Evolutionary conservation across 2,797 vertebrate species (phyloP).

Genomic region (Poeciliopsis infans): DNA sequence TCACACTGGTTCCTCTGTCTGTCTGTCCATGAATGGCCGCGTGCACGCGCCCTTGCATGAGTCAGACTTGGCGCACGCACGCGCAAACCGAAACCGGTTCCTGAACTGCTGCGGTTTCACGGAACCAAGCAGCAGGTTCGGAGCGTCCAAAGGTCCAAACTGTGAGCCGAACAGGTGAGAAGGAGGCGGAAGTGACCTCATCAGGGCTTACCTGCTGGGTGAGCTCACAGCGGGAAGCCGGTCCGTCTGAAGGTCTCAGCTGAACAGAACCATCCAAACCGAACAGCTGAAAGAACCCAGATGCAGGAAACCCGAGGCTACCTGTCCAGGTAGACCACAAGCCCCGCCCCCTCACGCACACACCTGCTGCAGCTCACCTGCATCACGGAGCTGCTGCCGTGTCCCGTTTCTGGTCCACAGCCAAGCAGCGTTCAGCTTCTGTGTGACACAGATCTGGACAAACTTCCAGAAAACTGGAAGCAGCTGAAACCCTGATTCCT

Average conservation of each 20-base stretch:
- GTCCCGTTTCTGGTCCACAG: not conserved
- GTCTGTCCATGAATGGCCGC: not conserved
- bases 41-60: not conserved
- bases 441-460: not conserved
- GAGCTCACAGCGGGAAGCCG: constrained; percentile 12
- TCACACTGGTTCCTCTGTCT: not conserved
- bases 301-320: constrained; percentile 20
- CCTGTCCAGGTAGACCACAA: constrained; percentile 49
- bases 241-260: not conserved
- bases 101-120: not conserved
- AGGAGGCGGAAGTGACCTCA: not conserved
- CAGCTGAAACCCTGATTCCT: too few relatives aligned
- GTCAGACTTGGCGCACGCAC: not conserved
- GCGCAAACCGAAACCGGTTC: constrained; percentile 41
- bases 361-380: constrained; percentile 28
- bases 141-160: accelerated
- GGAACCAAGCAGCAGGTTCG: not conserved
- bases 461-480: too few relatives aligned
- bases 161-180: not conserved
- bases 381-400: not conserved
- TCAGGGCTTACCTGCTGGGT: constrained; percentile 25
- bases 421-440: not conserved
- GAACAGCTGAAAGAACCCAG: not conserved
- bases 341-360: constrained; percentile 44
- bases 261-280: not conserved